Evolutionary conservation across 2,888 invertebrate genomes (phyloP).

Genomic region (Cerceris ruficornis): DNA sequence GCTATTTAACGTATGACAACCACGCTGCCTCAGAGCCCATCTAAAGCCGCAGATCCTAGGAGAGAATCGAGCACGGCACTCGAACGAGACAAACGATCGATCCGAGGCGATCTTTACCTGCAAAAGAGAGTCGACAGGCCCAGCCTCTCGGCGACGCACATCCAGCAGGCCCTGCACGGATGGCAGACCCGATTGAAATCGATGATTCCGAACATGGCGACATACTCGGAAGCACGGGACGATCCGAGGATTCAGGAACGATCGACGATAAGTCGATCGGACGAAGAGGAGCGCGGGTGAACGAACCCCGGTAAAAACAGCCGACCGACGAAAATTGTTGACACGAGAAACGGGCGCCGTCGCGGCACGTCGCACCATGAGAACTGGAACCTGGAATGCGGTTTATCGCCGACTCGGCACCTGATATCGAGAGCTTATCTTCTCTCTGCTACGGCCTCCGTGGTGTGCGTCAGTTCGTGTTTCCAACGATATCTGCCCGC

Average conservation of each 20-base stretch:
- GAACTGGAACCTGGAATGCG: constrained; percentile 75
- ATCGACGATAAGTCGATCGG: constrained; percentile 23
- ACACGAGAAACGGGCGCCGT: constrained; percentile 65
- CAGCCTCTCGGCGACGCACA: constrained; percentile 56
- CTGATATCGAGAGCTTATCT: constrained; percentile 73
- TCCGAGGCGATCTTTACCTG: constrained; percentile 59
- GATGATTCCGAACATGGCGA: constrained; percentile 47
- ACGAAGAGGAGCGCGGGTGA: constrained; percentile 17
- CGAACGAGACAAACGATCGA: background rate
- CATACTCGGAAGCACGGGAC: background rate
- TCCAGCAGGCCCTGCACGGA: constrained; percentile 68
- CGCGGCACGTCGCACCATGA: constrained; percentile 47
- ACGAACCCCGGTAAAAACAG: constrained; percentile 41
- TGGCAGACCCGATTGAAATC: constrained; percentile 52
- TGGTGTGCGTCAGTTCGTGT: constrained; percentile 23
- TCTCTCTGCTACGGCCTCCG: constrained; percentile 14
- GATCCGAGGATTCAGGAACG: background rate
- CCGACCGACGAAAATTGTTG: constrained; percentile 63
- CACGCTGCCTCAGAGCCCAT: too few relatives aligned
- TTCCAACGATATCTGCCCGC: background rate
- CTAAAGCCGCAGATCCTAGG: background rate
- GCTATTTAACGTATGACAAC: too few relatives aligned
- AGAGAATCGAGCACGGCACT: background rate
- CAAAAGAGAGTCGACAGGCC: constrained; percentile 48
- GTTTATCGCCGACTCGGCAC: constrained; percentile 65